A percentile compares a stretch with the other conserved stretches of the same genome.
Conservation (phyloP, 2,888 invertebrate genomes). For the Gymnoscelis rufifasciata region DNA sequence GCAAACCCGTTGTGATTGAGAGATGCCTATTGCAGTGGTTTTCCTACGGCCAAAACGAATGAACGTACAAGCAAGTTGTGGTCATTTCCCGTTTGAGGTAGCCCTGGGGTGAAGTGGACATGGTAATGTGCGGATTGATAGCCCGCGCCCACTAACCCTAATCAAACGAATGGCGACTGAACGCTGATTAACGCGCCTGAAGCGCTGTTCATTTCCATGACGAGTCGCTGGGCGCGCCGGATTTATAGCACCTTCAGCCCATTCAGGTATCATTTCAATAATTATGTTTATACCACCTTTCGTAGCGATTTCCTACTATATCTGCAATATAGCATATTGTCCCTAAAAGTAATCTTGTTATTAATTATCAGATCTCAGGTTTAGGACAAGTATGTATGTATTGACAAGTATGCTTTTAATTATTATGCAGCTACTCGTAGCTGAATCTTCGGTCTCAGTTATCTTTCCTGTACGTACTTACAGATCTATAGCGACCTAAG, state of each 20-base stretch:
- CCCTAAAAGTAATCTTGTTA: too few relatives aligned
- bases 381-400: too few relatives aligned
- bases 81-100: slow-evolving; percentile 3
- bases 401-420: too few relatives aligned
- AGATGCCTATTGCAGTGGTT: too few relatives aligned
- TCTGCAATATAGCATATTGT: neutral
- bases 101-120: slow-evolving; percentile 43
- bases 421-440: too few relatives aligned
- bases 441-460: too few relatives aligned
- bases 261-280: slow-evolving; percentile 32
- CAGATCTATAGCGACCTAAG: too few relatives aligned
- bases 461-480: too few relatives aligned
- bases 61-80: too few relatives aligned
- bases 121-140: slow-evolving; percentile 77
- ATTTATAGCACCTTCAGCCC: slow-evolving; percentile 64
- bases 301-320: slow-evolving; percentile 10
- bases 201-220: slow-evolving; percentile 67
- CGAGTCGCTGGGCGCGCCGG: slow-evolving; percentile 49
- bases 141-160: slow-evolving; percentile 78
- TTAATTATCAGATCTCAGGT: too few relatives aligned
- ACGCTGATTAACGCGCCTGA: slow-evolving; percentile 71
- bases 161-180: slow-evolving; percentile 77
- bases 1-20: too few relatives aligned
- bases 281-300: slow-evolving; percentile 26
- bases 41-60: too few relatives aligned